A percentile compares a stretch with the other conserved stretches of the same genome.
These are phyloP conservation scores for Philonicus albiceps DNA, from an alignment of 2,888 invertebrate genomes.

Conservation along the genomic window DNA sequence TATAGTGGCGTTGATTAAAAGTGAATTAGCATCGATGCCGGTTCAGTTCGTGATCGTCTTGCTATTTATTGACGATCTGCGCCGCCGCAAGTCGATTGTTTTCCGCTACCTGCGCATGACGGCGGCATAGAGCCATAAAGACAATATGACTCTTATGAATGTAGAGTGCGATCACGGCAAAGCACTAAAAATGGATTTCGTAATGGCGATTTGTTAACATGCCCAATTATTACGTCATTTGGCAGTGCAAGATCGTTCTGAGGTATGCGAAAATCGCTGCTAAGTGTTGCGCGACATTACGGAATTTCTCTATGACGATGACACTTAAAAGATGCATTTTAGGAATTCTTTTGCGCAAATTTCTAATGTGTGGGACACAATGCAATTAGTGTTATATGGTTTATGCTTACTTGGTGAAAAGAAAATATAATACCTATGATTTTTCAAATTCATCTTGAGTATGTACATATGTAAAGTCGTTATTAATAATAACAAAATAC, in stretches of 20 bases:
- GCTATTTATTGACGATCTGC: neutral
- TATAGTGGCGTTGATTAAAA: neutral
- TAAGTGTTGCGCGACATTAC: neutral
- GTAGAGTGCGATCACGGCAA: neutral
- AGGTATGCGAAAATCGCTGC: neutral
- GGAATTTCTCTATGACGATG: neutral
- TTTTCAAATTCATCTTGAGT: no score
- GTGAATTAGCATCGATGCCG: conserved; percentile 1
- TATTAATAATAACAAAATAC: no score
- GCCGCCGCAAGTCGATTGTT: neutral
- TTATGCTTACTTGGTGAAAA: neutral
- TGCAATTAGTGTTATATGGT: neutral
- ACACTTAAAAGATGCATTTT: neutral
- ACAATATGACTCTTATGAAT: neutral
- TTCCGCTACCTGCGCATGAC: neutral
- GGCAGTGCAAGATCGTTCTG: neutral
- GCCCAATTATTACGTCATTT: conserved; percentile 11
- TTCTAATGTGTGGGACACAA: neutral
- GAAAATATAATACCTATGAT: no score
- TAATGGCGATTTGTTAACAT: conserved; percentile 12
- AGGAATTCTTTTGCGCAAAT: neutral
- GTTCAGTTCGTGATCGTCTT: neutral
- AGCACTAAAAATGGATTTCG: neutral
- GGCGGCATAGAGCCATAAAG: neutral
- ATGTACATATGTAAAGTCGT: no score